Evolutionary conservation across 2,113 vertebrate genomes (phyloP).

Genomic region (Dasypus novemcinctus): DNA sequence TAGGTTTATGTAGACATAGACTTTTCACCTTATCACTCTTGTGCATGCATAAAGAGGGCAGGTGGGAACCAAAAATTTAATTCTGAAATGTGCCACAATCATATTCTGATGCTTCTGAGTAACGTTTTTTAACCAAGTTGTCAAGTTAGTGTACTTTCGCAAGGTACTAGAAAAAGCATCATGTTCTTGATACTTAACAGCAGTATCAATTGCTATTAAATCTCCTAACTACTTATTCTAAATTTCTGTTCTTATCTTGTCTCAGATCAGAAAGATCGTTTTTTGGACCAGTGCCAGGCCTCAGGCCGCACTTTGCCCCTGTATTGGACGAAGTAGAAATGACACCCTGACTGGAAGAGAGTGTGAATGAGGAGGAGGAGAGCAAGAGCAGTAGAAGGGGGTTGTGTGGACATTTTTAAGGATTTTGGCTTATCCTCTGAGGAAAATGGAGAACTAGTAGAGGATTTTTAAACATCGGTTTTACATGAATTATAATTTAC

Average conservation of each 20-base stretch:
- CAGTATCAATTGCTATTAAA: neutral
- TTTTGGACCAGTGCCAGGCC: neutral
- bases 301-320: neutral
- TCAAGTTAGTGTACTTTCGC: neutral
- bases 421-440: neutral
- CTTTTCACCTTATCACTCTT: neutral
- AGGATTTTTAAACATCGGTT: neutral
- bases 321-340: neutral
- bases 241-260: neutral
- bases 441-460: neutral
- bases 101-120: neutral
- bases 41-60: neutral
- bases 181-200: neutral
- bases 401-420: neutral
- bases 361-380: neutral
- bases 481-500: neutral
- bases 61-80: neutral
- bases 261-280: neutral
- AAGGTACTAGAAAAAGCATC: neutral
- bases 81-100: neutral
- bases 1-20: neutral
- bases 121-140: neutral
- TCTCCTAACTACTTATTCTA: neutral
- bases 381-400: too few species aligned
- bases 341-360: neutral